Evolutionary conservation across 2,113 vertebrate species (phyloP).

Genomic region (Apus apus): DNA sequence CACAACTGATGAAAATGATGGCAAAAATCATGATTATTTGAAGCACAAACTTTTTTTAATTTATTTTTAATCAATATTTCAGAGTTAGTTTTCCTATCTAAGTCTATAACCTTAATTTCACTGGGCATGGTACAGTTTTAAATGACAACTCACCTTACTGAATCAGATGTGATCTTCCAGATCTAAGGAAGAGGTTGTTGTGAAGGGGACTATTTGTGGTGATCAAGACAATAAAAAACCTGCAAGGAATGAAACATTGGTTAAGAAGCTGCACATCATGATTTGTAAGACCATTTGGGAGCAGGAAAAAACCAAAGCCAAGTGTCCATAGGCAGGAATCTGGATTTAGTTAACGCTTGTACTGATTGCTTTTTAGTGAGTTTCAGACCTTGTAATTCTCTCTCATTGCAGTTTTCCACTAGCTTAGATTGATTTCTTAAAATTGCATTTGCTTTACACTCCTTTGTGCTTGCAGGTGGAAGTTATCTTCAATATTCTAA

Average conservation of each 20-base stretch:
- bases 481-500: background rate
- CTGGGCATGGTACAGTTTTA: background rate
- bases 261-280: background rate
- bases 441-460: background rate
- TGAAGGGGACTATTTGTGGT: background rate
- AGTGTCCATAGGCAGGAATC: background rate
- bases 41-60: background rate
- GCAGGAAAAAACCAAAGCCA: background rate
- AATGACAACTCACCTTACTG: constrained; percentile 6
- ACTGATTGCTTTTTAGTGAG: background rate
- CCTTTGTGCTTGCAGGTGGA: background rate
- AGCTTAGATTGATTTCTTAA: background rate
- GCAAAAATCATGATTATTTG: background rate
- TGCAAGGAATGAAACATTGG: background rate
- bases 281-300: background rate
- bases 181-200: background rate
- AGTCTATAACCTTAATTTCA: background rate
- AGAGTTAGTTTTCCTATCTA: background rate
- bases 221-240: background rate
- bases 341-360: background rate
- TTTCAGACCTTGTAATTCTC: background rate
- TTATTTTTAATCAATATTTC: background rate
- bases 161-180: background rate
- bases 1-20: background rate
- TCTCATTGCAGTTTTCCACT: background rate